Percentiles rank a stretch among this genome's conserved stretches.
Conservation (phyloP, 1,140 invertebrate genomes). For the Calycopis cecrops region DNA sequence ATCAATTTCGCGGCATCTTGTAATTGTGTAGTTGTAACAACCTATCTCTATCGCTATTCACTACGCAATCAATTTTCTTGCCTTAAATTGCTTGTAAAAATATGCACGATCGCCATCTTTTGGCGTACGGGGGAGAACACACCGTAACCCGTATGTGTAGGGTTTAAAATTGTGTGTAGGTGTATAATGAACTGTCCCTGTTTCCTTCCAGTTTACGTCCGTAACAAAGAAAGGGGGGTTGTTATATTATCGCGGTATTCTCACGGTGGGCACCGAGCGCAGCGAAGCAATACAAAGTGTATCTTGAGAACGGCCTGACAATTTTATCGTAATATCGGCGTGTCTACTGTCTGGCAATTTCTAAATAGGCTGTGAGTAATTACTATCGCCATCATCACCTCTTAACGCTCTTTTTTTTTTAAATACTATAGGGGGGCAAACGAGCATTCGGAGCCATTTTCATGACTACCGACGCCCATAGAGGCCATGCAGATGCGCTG, state of each 20-base stretch:
- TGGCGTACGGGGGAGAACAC: not conserved
- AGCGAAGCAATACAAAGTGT: not conserved
- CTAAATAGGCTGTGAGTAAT: too few relatives aligned
- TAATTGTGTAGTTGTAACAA: not conserved
- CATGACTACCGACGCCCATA: too few relatives aligned
- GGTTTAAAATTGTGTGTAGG: not conserved
- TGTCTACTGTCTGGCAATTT: not conserved
- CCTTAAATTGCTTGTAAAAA: not conserved
- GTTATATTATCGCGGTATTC: not conserved
- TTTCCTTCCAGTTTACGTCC: not conserved
- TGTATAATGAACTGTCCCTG: slow-evolving; percentile 1
- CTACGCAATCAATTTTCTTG: slow-evolving; percentile 1
- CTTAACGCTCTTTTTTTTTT: too few relatives aligned
- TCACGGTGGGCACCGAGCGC: not conserved
- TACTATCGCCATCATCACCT: too few relatives aligned
- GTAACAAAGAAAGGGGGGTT: slow-evolving; percentile 8
- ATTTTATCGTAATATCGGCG: slow-evolving; percentile 1
- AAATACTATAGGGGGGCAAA: too few relatives aligned
- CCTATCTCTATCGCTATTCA: not conserved
- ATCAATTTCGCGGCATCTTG: not conserved
- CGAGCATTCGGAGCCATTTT: too few relatives aligned
- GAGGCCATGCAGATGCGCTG: too few relatives aligned
- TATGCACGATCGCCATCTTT: slow-evolving; percentile 6
- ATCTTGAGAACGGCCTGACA: not conserved
- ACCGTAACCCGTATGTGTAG: not conserved